Percentiles rank a stretch among this genome's conserved stretches.
These are phyloP conservation scores for Moxostoma hubbsi DNA, from an alignment of 2,797 vertebrate species.

Conservation along the genomic window DNA sequence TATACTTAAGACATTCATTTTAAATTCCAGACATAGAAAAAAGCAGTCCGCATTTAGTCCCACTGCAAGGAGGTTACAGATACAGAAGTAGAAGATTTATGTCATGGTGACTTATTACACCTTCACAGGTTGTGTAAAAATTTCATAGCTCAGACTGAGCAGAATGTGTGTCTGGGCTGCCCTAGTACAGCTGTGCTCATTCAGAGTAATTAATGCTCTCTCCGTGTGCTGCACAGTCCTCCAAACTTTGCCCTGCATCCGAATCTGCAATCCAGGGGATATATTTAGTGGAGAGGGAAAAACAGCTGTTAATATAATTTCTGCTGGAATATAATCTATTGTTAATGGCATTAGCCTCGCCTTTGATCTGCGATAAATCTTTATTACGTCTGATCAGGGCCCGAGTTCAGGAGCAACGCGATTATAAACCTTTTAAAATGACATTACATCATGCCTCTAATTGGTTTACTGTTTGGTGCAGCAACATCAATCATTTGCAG, in stretches of 20 bases:
- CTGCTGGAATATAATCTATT: conserved; percentile 94
- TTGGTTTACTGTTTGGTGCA: conserved; percentile 99
- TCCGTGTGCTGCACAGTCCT: conserved; percentile 55
- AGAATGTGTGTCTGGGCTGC: conserved; percentile 33
- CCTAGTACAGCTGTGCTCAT: conserved; percentile 43
- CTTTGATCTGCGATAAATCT: conserved; percentile 99
- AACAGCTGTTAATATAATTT: conserved; percentile 83
- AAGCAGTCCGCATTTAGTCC: neutral
- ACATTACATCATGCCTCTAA: conserved; percentile 98
- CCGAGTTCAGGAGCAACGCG: conserved; percentile 95
- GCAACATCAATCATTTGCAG: conserved; percentile 97
- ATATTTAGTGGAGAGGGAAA: conserved; percentile 79
- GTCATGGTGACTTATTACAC: conserved; percentile 34
- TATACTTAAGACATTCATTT: conserved; percentile 4
- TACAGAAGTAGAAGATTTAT: conserved; percentile 19
- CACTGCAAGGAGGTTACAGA: conserved; percentile 8
- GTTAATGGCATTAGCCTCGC: conserved; percentile 95
- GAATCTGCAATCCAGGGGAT: conserved; percentile 78
- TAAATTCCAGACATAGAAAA: neutral
- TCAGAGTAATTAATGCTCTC: conserved; percentile 59
- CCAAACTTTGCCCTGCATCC: conserved; percentile 71
- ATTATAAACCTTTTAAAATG: conserved; percentile 99
- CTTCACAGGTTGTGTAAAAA: conserved; percentile 30
- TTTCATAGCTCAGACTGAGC: conserved; percentile 32
- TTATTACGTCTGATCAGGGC: conserved; percentile 96